These are phyloP conservation scores for Drosophila sechellia DNA, from an alignment of 1,140 invertebrate species.

Conservation along the genomic window DNA sequence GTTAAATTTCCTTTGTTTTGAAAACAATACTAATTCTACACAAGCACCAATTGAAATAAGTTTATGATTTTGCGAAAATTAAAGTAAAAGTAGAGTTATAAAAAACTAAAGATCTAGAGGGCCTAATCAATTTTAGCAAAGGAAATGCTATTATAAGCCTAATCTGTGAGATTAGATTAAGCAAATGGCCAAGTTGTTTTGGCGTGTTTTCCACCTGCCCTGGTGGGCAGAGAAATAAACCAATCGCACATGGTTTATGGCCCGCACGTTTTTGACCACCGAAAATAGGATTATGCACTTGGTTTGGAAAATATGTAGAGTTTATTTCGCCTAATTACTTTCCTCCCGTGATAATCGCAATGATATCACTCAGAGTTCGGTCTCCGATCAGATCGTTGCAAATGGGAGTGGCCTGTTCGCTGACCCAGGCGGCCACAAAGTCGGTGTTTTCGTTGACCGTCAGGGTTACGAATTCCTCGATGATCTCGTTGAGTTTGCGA, in stretches of 20 bases:
- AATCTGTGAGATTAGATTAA: slow-evolving; percentile 72
- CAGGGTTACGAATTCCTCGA: slow-evolving; percentile 75
- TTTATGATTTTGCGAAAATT: no score
- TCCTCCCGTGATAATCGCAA: slow-evolving; percentile 51
- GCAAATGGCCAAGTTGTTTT: slow-evolving; percentile 25
- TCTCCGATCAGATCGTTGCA: slow-evolving; percentile 68
- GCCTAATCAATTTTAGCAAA: slow-evolving; percentile 23
- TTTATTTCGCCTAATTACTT: slow-evolving; percentile 26
- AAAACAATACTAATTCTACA: no score
- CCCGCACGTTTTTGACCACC: slow-evolving; percentile 12
- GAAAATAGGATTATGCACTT: slow-evolving; percentile 10
- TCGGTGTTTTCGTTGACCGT: slow-evolving; percentile 79
- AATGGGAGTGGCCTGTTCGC: slow-evolving; percentile 55
- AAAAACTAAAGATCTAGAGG: slow-evolving; percentile 1
- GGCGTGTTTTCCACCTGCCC: slow-evolving; percentile 31
- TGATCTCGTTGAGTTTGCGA: slow-evolving; percentile 70
- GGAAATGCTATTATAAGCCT: slow-evolving; percentile 50
- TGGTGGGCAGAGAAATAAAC: slow-evolving; percentile 22
- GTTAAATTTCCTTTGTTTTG: no score
- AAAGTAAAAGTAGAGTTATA: not conserved
- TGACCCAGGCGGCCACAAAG: slow-evolving; percentile 47
- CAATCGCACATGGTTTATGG: slow-evolving; percentile 31
- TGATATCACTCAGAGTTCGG: slow-evolving; percentile 50
- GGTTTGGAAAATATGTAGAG: slow-evolving; percentile 3
- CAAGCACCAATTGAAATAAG: no score